Conservation (phyloP, 1,140 invertebrate genomes). For the Chionoecetes opilio region DNA sequence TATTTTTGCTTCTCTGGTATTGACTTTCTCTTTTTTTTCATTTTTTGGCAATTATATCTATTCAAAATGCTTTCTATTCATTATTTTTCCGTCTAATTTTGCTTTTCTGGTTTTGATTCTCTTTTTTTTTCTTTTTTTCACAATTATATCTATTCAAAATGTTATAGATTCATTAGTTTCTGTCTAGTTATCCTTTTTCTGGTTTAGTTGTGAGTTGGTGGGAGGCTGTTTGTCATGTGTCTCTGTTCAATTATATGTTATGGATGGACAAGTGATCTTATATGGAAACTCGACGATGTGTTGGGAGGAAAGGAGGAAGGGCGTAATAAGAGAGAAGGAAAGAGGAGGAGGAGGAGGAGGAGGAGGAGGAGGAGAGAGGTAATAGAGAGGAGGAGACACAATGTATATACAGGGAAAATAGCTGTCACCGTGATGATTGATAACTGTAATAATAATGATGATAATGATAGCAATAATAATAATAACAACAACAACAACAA, state of each 20-base stretch:
- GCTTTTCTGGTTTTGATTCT: background rate
- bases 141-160: background rate
- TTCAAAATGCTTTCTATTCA: no score
- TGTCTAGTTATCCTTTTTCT: background rate
- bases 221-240: background rate
- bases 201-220: background rate
- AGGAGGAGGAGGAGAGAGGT: background rate
- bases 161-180: background rate
- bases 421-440: constrained; percentile 16
- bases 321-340: background rate
- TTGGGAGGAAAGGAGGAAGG: background rate
- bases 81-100: background rate
- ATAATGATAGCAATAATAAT: constrained; percentile 22
- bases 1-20: no score
- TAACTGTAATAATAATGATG: background rate
- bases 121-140: background rate
- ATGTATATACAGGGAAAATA: background rate
- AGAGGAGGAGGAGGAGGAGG: background rate
- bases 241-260: constrained; percentile 63
- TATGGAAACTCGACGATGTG: constrained; percentile 52
- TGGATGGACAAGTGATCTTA: constrained; percentile 70
- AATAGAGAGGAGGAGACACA: background rate
- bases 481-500: background rate
- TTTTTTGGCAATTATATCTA: no score
- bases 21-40: no score